Percentiles rank a stretch among this genome's conserved stretches.
These are phyloP conservation scores for Limnodromus scolopaceus DNA, from an alignment of 2,797 vertebrate genomes.

Conservation along the genomic window DNA sequence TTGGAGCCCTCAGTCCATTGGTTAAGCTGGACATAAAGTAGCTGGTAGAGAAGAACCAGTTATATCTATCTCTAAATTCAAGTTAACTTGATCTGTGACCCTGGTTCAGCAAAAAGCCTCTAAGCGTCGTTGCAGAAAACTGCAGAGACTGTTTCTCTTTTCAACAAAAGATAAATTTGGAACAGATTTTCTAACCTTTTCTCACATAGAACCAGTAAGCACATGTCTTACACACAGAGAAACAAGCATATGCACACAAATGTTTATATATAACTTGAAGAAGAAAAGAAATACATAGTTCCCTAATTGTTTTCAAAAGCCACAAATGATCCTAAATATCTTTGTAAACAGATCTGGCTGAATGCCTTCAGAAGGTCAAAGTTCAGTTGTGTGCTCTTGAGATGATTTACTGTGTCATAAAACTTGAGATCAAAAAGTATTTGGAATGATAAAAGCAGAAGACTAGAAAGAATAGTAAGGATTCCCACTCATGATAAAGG, in stretches of 20 bases:
- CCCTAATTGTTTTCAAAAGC: not conserved
- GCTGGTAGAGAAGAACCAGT: not conserved
- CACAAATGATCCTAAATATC: not conserved
- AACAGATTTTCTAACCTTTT: not conserved
- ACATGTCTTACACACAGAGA: not conserved
- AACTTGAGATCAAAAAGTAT: not conserved
- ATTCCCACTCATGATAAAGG: not conserved
- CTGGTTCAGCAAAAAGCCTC: not conserved
- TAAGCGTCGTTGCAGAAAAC: not conserved
- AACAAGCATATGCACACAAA: not conserved
- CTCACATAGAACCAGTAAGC: not conserved
- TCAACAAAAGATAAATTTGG: not conserved
- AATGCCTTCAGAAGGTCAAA: not conserved
- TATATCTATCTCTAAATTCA: not conserved
- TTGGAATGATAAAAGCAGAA: not conserved
- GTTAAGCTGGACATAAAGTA: not conserved
- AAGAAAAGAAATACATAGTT: not conserved
- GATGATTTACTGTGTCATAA: not conserved
- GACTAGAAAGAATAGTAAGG: not conserved
- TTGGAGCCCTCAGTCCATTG: not conserved
- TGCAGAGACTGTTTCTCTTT: not conserved
- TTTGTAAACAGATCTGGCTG: not conserved
- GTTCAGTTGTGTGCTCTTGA: not conserved
- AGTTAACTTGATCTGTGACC: not conserved
- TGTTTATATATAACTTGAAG: not conserved